These are phyloP conservation scores for Drosophila virilis DNA, from an alignment of 1,140 invertebrate genomes.

Conservation along the genomic window DNA sequence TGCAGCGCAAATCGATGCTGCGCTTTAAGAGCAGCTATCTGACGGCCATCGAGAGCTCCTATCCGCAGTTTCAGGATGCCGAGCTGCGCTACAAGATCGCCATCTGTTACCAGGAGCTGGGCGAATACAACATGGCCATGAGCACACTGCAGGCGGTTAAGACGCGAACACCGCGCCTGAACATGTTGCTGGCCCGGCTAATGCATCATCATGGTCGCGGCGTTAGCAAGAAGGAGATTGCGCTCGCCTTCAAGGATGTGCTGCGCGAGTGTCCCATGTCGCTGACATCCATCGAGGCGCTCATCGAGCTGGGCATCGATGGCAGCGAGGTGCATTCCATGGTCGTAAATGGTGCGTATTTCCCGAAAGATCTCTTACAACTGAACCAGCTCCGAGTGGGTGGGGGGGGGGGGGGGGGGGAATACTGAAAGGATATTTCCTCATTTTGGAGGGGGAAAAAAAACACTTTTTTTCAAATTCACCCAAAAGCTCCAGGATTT, in stretches of 20 bases:
- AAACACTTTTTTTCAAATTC: too few relatives aligned
- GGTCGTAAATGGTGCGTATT: conserved; percentile 86
- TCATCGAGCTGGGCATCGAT: conserved; percentile 89
- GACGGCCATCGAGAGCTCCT: conserved; percentile 61
- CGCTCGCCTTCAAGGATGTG: conserved; percentile 91
- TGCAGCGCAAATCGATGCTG: conserved; percentile 58
- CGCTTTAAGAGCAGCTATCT: conserved; percentile 62
- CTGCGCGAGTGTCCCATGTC: conserved; percentile 90
- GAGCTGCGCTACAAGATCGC: conserved; percentile 90
- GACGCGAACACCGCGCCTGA: conserved; percentile 88
- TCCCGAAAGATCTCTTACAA: not conserved
- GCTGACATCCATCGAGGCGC: conserved; percentile 88
- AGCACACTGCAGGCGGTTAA: conserved; percentile 89
- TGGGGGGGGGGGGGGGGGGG: too few relatives aligned
- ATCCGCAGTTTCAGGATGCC: conserved; percentile 85
- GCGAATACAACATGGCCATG: conserved; percentile 88
- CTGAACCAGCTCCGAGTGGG: too few relatives aligned
- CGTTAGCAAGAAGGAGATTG: conserved; percentile 89
- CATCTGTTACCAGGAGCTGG: conserved; percentile 87
- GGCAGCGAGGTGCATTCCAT: conserved; percentile 89
- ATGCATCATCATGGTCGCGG: conserved; percentile 87
- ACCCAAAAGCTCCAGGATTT: too few relatives aligned
- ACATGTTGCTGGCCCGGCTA: conserved; percentile 90
- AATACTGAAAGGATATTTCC: too few relatives aligned
- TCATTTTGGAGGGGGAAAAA: too few relatives aligned